Conservation (phyloP, 2,888 invertebrate species). For the Rhimphoctona megacephalus region DNA sequence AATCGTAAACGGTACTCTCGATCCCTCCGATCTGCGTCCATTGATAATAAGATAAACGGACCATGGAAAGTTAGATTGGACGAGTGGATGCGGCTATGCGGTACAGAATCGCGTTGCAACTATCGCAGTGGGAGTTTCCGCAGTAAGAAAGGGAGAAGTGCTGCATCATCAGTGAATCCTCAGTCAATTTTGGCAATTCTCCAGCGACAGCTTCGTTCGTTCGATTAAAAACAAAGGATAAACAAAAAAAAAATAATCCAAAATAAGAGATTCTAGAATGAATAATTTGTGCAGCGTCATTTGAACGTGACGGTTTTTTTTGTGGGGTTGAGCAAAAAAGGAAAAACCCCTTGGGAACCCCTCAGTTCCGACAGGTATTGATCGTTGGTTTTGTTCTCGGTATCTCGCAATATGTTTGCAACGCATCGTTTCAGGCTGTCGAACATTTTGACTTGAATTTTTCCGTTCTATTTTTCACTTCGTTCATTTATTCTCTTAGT, state of each 20-base stretch:
- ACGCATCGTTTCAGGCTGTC: conserved; percentile 45
- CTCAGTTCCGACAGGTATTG: conserved; percentile 53
- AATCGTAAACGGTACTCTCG: background rate
- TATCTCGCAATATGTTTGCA: conserved; percentile 47
- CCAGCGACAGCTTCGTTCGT: conserved; percentile 39
- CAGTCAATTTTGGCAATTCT: conserved; percentile 47
- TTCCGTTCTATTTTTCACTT: background rate
- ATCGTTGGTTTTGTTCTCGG: conserved; percentile 61
- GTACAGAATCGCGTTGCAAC: conserved; percentile 44
- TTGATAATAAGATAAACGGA: conserved; percentile 11
- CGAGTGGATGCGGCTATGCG: conserved; percentile 61
- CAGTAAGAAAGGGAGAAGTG: conserved; percentile 58
- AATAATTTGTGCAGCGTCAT: conserved; percentile 32
- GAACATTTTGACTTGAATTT: conserved; percentile 1
- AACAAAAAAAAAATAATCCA: conserved; percentile 1
- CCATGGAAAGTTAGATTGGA: conserved; percentile 13
- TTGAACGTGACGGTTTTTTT: conserved; percentile 6
- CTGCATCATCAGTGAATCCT: conserved; percentile 41
- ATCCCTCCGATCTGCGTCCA: background rate
- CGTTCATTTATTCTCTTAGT: background rate
- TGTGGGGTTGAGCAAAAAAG: conserved; percentile 12
- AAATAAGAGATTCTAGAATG: background rate
- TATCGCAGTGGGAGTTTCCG: conserved; percentile 53
- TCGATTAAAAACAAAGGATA: conserved; percentile 10
- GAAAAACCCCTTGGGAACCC: conserved; percentile 6